Evolutionary conservation across 2,113 vertebrate genomes (phyloP), one percentile per base, ranked within the genome.

Genomic region (Microcebus murinus): DNA sequence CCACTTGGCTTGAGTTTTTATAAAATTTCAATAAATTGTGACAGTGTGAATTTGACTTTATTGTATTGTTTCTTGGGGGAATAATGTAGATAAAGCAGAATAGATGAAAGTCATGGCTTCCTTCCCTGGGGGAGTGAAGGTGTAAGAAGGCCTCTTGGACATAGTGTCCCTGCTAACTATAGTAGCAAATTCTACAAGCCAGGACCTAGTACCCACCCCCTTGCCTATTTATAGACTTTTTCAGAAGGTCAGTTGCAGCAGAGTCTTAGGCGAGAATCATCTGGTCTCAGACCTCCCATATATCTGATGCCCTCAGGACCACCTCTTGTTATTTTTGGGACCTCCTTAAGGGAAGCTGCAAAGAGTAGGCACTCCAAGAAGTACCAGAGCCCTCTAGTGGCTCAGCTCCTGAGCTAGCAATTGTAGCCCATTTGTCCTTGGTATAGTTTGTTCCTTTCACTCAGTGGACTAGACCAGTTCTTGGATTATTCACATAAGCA

Each of bases 211-310:
- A 79, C 86, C 86, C 90, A 90, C 91, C 81, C 87, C 83, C 87
- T 94, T 93, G 92, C n/a, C 93, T 97, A 97, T 97, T 97, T 96
- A 97, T 98, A 97, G 96, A 91, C 74, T 77, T 94, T 95, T 96
- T 59, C 89, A 97, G 89, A 97, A 97, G 96, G 95, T 94, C 95
- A 96, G 20, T 86, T 96, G 73, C 14, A 89, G 92, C 65, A 92
- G 73, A 95, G 52, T 87, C 77, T 96, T 61, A 65, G 63, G 81
- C 92, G 42, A 96, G 70, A 95, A 73, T 42, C 87, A 71, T 81
- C 57, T 71, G 79, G 77, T 80, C 31, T 92, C 45, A 88, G 57
- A 77, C 61, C 39, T 83, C 50, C 87, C 17, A 73, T 79, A 34
- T 63, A 70, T 82, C 36, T 74, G 42, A 79, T 55, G 42, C n/a